Evolutionary conservation across 2,113 vertebrate species (phyloP), one percentile per base, ranked within the genome.

Genomic region (Ptychochromis oligacanthus): DNA sequence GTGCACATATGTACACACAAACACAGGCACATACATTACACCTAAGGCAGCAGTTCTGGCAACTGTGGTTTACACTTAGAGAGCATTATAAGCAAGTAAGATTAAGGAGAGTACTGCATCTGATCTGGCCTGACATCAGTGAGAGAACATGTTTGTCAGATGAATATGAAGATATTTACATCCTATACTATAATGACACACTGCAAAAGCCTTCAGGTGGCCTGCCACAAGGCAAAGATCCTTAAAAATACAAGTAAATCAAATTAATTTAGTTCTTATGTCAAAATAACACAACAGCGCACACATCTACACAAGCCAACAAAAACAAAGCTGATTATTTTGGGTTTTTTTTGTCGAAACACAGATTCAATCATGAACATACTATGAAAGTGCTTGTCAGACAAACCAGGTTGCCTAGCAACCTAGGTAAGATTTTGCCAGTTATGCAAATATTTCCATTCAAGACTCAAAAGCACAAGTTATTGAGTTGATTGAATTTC

Each of bases 401-500:
- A 83, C 34, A 61, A 67, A 54, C 20, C 34, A 55, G 20, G 87
- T 88, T 88, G 83, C 89, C 72, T 64, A 75, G 92, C 81, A 88
- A 89, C 83, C 49, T 28, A 49, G 65, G 78, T 60, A 81, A 43
- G 74, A 60, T 75, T 82, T 67, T 54, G 77, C 78, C 60, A 70
- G 76, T 54, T 54, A 80, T 85, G 87, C 60, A 91, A 88, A 40
- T 58, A 82, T 70, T 36, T 38, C 31, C 28, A 57, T 36, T 56
- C 72, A 75, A 56, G 52, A 75, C 36, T 56, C 31, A 75, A 56
- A 75, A 38, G 52, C 13, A 75, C 52, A 75, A 56, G 26, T 72
- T 52, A 72, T 72, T 6, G 49, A 72, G 26, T 26, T 52, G 24
- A 72, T 52, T 72, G 46, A n/a, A 72, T 72, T 34, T 54, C 18